Percentiles rank a stretch among this genome's conserved stretches.
phyloP scores from a whole-genome alignment of 2,113 vertebrate genomes.

The Anolis carolinensis region DNA sequence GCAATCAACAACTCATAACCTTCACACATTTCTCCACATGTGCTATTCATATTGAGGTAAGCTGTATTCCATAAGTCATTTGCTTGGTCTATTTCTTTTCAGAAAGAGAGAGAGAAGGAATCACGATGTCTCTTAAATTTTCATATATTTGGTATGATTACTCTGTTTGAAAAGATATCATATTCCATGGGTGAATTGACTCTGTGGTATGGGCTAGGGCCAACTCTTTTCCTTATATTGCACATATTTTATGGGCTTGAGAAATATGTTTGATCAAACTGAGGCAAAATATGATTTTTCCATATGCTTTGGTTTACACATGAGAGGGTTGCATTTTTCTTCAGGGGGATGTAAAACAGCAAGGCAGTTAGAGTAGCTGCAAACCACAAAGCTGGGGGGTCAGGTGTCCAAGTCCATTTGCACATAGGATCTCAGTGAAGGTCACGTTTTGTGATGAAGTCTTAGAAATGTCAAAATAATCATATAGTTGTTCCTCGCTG shows the following conservation, averaged over 20 bases:
- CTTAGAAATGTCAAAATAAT: slow-evolving; percentile 52
- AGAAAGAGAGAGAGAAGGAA: background rate
- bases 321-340: slow-evolving; percentile 59
- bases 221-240: slow-evolving; percentile 52
- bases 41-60: slow-evolving; percentile 6
- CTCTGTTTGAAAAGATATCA: slow-evolving; percentile 43
- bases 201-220: slow-evolving; percentile 45
- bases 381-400: slow-evolving; percentile 54
- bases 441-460: slow-evolving; percentile 53
- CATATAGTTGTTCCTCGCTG: slow-evolving; percentile 52
- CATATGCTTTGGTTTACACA: slow-evolving; percentile 65
- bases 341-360: slow-evolving; percentile 46
- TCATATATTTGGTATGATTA: slow-evolving; percentile 40
- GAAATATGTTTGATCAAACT: slow-evolving; percentile 63
- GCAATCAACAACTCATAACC: background rate
- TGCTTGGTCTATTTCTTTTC: background rate
- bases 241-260: slow-evolving; percentile 57
- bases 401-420: slow-evolving; percentile 65
- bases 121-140: background rate
- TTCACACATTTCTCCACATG: slow-evolving; percentile 42
- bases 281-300: slow-evolving; percentile 62
- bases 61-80: slow-evolving; percentile 36
- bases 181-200: slow-evolving; percentile 52
- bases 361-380: slow-evolving; percentile 60
- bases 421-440: slow-evolving; percentile 42